These are phyloP conservation scores for Pseudomyrmex concolor DNA, from an alignment of 1,140 invertebrate genomes.

Conservation along the genomic window DNA sequence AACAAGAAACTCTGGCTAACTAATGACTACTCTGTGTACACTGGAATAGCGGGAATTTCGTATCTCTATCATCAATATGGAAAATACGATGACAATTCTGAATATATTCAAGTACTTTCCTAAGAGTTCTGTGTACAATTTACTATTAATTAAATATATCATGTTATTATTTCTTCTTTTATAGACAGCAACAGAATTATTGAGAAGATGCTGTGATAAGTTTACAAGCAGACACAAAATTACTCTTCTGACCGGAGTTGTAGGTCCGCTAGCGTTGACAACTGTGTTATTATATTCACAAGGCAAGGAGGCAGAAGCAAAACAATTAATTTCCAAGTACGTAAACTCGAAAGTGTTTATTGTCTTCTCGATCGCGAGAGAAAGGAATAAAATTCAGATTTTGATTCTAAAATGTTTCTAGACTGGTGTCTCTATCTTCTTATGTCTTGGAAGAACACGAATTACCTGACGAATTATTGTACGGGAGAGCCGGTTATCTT, in stretches of 20 bases:
- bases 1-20: slow-evolving; percentile 74
- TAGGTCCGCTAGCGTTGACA: slow-evolving; percentile 90
- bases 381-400: slow-evolving; percentile 1
- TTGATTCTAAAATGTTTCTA: slow-evolving; percentile 71
- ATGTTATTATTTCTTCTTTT: slow-evolving; percentile 60
- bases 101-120: slow-evolving; percentile 68
- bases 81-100: slow-evolving; percentile 75
- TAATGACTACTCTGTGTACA: slow-evolving; percentile 85
- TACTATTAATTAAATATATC: slow-evolving; percentile 31
- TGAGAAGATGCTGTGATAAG: slow-evolving; percentile 81
- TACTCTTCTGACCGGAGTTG: slow-evolving; percentile 92
- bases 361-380: no score
- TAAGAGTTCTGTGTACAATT: not conserved
- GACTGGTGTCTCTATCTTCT: slow-evolving; percentile 85
- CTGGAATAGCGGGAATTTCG: slow-evolving; percentile 85
- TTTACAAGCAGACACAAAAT: slow-evolving; percentile 84
- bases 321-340: slow-evolving; percentile 85
- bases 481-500: slow-evolving; percentile 94
- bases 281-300: slow-evolving; percentile 88
- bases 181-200: slow-evolving; percentile 84
- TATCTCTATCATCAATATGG: slow-evolving; percentile 85
- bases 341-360: not conserved
- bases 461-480: slow-evolving; percentile 93
- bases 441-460: slow-evolving; percentile 84
- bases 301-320: slow-evolving; percentile 82